These are phyloP conservation scores for Euspilapteryx auroguttella DNA, from an alignment of 2,888 invertebrate genomes.

Conservation along the genomic window DNA sequence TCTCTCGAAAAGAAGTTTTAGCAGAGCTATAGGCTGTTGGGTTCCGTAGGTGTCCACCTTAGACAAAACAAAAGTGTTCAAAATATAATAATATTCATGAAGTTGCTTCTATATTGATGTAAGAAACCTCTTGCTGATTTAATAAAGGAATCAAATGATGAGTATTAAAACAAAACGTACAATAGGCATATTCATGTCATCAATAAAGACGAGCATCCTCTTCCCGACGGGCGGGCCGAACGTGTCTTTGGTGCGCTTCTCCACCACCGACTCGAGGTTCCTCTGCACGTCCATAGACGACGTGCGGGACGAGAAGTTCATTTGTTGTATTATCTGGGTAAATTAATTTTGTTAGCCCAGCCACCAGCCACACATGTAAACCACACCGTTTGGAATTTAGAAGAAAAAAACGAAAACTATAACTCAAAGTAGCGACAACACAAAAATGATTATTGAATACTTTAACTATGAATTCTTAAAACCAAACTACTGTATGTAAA, in stretches of 20 bases:
- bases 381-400: too few relatives aligned
- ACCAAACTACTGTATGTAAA: too few relatives aligned
- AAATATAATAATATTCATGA: conserved; percentile 1
- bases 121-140: too few relatives aligned
- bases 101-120: too few relatives aligned
- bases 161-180: conserved; percentile 17
- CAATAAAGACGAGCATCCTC: conserved; percentile 86
- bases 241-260: conserved; percentile 87
- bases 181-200: conserved; percentile 93
- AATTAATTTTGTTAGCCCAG: too few relatives aligned
- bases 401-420: too few relatives aligned
- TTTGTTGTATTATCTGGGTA: conserved; percentile 70
- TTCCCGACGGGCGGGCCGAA: conserved; percentile 91
- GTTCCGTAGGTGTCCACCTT: conserved; percentile 82
- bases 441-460: too few relatives aligned
- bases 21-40: conserved; percentile 89
- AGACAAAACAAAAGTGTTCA: conserved; percentile 1
- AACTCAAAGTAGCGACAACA: too few relatives aligned
- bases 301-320: conserved; percentile 91
- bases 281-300: conserved; percentile 89
- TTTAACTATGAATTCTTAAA: too few relatives aligned
- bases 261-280: conserved; percentile 84
- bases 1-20: conserved; percentile 88
- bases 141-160: too few relatives aligned
- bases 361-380: too few relatives aligned